phyloP scores from a whole-genome alignment of 2,113 vertebrate species.

The Oceanodroma tethys region DNA sequence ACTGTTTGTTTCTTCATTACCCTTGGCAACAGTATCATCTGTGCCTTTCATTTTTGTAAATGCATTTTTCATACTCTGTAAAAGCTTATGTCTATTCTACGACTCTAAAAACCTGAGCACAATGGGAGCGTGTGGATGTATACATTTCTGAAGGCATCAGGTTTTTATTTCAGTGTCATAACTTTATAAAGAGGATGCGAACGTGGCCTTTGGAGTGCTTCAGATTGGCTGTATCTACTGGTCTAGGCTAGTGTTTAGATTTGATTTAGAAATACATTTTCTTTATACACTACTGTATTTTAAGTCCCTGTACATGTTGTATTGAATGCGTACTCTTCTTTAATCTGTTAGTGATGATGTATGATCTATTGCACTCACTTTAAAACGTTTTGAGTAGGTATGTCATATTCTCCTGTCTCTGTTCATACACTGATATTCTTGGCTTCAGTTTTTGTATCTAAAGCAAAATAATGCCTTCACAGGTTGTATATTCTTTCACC shows the following conservation, averaged over 20 bases:
- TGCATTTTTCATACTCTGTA: not conserved
- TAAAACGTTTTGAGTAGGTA: conserved; percentile 2
- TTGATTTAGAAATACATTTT: not conserved
- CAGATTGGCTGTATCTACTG: not conserved
- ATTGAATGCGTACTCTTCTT: not conserved
- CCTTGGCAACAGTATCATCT: not conserved
- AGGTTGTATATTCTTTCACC: not conserved
- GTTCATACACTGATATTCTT: not conserved
- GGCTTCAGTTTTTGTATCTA: not conserved
- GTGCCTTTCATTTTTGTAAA: not conserved
- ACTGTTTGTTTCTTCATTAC: conserved; percentile 19
- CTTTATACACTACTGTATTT: not conserved
- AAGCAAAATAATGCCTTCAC: not conserved
- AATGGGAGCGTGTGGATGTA: not conserved
- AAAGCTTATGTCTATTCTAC: not conserved
- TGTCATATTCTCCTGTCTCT: not conserved
- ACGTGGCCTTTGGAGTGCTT: not conserved
- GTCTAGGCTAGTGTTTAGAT: not conserved
- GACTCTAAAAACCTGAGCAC: not conserved
- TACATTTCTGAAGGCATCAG: not conserved
- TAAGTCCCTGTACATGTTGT: not conserved
- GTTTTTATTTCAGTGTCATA: not conserved
- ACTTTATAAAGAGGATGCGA: not conserved
- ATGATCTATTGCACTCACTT: not conserved
- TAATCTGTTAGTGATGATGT: not conserved